Evolutionary conservation across 2,888 invertebrate genomes (phyloP).

Genomic region (Drosophila tripunctata): DNA sequence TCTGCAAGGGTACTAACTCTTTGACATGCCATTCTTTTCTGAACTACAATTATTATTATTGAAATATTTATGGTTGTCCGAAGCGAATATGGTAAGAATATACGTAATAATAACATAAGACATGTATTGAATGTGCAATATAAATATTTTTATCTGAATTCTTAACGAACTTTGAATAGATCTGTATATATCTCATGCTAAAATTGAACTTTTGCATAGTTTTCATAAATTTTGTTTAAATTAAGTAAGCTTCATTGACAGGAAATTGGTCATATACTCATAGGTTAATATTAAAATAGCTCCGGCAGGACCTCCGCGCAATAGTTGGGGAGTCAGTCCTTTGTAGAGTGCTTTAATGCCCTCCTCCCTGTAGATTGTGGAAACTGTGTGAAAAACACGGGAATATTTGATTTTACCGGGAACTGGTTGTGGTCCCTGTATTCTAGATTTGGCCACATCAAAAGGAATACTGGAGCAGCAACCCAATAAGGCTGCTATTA

Average conservation of each 20-base stretch:
- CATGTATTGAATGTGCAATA: no score
- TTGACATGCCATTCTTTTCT: no score
- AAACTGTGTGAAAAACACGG: conserved; percentile 6
- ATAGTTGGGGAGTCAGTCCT: conserved; percentile 36
- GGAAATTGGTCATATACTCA: conserved; percentile 14
- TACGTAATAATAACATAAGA: no score
- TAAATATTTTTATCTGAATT: no score
- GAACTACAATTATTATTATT: no score
- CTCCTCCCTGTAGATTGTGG: conserved; percentile 36
- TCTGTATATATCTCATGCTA: no score
- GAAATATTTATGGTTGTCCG: no score
- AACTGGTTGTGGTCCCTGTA: conserved; percentile 62
- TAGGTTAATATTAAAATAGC: conserved; percentile 35
- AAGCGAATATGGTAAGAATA: no score
- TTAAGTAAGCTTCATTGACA: not conserved
- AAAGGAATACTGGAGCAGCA: conserved; percentile 22
- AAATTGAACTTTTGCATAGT: not conserved
- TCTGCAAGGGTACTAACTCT: no score
- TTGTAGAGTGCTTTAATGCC: conserved; percentile 41
- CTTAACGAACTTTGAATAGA: no score
- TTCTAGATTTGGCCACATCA: conserved; percentile 49
- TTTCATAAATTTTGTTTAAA: not conserved
- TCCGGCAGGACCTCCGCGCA: conserved; percentile 41
- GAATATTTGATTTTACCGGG: conserved; percentile 50
- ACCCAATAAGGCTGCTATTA: conserved; percentile 22